Conservation (phyloP, 2,888 invertebrate species). For the Teinopalpus imperialis region DNA sequence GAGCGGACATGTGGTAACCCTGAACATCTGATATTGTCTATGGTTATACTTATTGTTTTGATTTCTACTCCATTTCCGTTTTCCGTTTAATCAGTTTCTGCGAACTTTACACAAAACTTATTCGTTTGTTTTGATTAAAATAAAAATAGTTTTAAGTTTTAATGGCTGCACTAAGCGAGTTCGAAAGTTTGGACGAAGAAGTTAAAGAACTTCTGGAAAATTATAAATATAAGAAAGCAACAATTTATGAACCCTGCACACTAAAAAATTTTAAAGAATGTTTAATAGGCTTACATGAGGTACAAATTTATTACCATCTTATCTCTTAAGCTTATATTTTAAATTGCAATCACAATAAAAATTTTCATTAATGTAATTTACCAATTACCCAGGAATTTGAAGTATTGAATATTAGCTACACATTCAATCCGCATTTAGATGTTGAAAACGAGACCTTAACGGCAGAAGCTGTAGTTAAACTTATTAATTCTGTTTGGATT, state of each 20-base stretch:
- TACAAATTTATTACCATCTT: constrained; percentile 37
- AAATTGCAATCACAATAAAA: too few relatives aligned
- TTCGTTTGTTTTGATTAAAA: too few relatives aligned
- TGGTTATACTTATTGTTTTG: too few relatives aligned
- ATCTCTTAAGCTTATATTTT: too few relatives aligned
- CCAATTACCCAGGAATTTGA: constrained; percentile 73
- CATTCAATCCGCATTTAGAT: constrained; percentile 68
- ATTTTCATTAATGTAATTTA: too few relatives aligned
- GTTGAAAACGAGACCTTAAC: constrained; percentile 45
- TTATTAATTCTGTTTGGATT: constrained; percentile 66
- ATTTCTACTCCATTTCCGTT: too few relatives aligned
- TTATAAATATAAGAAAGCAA: constrained; percentile 66
- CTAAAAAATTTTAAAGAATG: constrained; percentile 63
- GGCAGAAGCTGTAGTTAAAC: constrained; percentile 55
- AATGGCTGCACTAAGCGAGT: constrained; percentile 38
- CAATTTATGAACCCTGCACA: constrained; percentile 67
- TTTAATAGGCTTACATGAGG: constrained; percentile 67
- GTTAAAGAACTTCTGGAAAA: constrained; percentile 68
- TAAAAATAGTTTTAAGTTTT: too few relatives aligned
- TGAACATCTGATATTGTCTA: too few relatives aligned
- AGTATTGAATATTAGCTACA: constrained; percentile 59
- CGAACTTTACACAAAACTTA: too few relatives aligned
- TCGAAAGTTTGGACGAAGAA: constrained; percentile 65
- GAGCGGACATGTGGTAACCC: too few relatives aligned
- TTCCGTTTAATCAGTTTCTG: too few relatives aligned